A percentile compares a stretch with the other conserved stretches of the same genome.
These are phyloP conservation scores for Pachyramphus minor DNA, from an alignment of 2,113 vertebrate genomes.

Conservation along the genomic window DNA sequence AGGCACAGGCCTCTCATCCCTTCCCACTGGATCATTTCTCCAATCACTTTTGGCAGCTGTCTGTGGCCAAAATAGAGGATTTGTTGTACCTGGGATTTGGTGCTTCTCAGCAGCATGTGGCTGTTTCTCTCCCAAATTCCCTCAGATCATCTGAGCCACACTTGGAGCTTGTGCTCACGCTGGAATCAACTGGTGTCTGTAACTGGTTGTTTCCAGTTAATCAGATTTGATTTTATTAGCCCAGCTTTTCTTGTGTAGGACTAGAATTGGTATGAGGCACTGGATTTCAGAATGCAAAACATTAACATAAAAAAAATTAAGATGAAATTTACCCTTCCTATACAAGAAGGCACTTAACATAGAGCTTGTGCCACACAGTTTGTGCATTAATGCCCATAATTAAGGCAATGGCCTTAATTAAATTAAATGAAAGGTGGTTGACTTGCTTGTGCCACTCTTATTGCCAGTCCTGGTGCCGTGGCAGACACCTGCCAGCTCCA, in stretches of 20 bases:
- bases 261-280: background rate
- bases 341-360: accelerated
- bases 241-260: background rate
- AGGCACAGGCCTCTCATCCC: background rate
- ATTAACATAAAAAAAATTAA: background rate
- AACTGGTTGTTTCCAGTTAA: background rate
- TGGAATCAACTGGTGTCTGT: accelerated
- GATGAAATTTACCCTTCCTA: background rate
- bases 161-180: background rate
- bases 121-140: background rate
- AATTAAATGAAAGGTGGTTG: background rate
- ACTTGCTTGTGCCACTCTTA: accelerated
- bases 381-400: background rate
- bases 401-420: background rate
- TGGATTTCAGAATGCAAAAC: background rate
- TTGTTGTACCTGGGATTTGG: background rate
- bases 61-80: background rate
- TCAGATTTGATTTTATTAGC: background rate
- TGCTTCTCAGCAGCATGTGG: accelerated
- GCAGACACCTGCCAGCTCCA: background rate
- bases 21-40: accelerated
- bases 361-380: accelerated
- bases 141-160: background rate
- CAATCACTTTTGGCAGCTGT: background rate
- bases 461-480: background rate